Base-by-base conservation (phyloP, 2,797 vertebrate genomes). In the Gymnothorax reevesii region DNA sequence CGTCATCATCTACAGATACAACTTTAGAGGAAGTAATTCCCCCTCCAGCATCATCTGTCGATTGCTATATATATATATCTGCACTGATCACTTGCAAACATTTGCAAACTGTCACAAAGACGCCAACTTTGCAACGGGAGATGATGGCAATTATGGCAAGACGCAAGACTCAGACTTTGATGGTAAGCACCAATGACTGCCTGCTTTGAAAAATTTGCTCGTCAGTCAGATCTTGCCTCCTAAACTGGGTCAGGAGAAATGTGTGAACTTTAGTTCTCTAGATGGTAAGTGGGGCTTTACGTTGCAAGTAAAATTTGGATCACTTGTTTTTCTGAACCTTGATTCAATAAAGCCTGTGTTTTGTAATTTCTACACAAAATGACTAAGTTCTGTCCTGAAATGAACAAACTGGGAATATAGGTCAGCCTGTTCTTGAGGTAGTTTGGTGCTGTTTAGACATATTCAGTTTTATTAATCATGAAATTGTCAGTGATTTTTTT, bases 101-200 rank as follows among this genome's bases (percentile, higher is more conserved):
- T n/a, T n/a, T n/a, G n/a, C 25, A 49, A 22, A 82, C 85, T 73
- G 82, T 6, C 62, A 82, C 84, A 60, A 12, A 52, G 57, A 57
- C 33, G 57, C n/a, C 22, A 55, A 66, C 59, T 52, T 7, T 33
- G 79, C 5, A 27, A 33, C 83, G 55, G 71, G 12, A 83, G 15
- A n/a, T 25, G 7, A 69, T 10, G 6, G 55, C n/a, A 33, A 83
- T 52, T 54, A 91, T 91, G 90, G 22, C 71, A 71, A 49, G 57
- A 17, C 75, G 60, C 42, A 90, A 84, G 66, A 54, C 86, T 33
- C 52, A 69, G n/a, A 42, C 85, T 71, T 55, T 88, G 17, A 73
- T n/a, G 89, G 92, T 92, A 83, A 91, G 92, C 89, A 22, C 33
- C 15, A 62, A 6, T 82, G 55, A 54, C 27, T 12, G 22, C 42